Conservation (phyloP, 2,113 vertebrate genomes). For the Anguilla rostrata region DNA sequence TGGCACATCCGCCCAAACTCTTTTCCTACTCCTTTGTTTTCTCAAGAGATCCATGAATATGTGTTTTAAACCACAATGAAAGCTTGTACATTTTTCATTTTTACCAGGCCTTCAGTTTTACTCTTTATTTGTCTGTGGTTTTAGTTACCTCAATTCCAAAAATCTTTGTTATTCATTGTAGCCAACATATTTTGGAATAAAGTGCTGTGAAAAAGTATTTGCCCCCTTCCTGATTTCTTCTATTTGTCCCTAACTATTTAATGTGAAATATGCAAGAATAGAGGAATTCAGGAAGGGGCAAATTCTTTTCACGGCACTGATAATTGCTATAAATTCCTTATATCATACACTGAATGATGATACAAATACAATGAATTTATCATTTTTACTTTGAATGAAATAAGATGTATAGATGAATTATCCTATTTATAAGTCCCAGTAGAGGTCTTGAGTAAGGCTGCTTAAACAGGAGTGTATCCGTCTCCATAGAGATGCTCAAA, state of each 20-base stretch:
- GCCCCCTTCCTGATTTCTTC: too few species aligned
- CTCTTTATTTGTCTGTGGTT: background rate
- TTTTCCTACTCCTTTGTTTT: background rate
- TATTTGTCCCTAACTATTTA: too few species aligned
- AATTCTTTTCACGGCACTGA: too few species aligned
- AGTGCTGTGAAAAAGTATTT: too few species aligned
- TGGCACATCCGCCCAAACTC: background rate
- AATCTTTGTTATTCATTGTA: background rate
- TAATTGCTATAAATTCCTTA: too few species aligned
- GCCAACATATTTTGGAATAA: background rate
- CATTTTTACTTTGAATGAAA: background rate
- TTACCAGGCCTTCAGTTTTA: background rate
- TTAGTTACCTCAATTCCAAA: background rate
- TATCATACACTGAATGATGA: too few species aligned
- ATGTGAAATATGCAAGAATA: too few species aligned
- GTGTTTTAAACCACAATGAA: background rate
- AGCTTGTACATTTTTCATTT: background rate
- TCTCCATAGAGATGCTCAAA: constrained; percentile 7
- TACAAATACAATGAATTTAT: too few species aligned
- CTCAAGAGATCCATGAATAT: background rate
- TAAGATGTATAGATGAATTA: background rate
- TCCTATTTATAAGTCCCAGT: background rate
- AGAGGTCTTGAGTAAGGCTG: background rate
- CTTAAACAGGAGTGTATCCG: background rate
- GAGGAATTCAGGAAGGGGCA: too few species aligned